Base-by-base conservation (phyloP, 2,888 invertebrate species). In the Heliconius charithonia region DNA sequence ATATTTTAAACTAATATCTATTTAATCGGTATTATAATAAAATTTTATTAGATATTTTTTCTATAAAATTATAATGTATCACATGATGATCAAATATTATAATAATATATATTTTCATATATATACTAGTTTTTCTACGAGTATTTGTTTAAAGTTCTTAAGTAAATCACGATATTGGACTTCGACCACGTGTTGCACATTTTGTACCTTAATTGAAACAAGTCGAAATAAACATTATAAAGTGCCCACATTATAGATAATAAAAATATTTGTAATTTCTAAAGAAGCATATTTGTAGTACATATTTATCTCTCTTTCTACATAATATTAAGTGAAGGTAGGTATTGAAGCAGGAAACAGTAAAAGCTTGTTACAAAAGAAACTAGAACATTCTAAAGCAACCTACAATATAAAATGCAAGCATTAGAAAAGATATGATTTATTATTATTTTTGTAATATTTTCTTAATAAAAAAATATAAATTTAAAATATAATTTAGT, bases 381-480 rank as follows among this genome's bases (percentile, higher is more conserved):
- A 66, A 66, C 65, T 66, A 66, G 75, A 75, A 75, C 51, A 51
- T 75, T 75, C 75, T 51, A 75, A 51, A 51, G 65, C 75, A 75
- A 66, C 75, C 65, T 32, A 66, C 65, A 66, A 75, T 75, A 25
- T 16, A 66, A 29, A 74, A n/a, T 65, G 27, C 59, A 65, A 45
- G 45, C 51, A 51, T 66, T 75, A 75, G 29, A 41, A 12, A 16
- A 75, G 66, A 75, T 56, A 51, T 25, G n/a, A 67, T 56, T 56
- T 75, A 13, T 29, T 66, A 66, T 65, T 66, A 29, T 51, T 56
- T 66, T 41, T n/a, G 16, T 19, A 12, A 12, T 25, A n/a, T 72
- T 59, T 59, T 37, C 32, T 32, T 72, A 59, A 25, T 72, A n/a
- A n/a, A n/a, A n/a, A n/a, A n/a, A n/a, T n/a, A n/a, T n/a, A n/a